A percentile compares a stretch with the other conserved stretches of the same genome.
Evolutionary conservation across 2,113 vertebrate species (phyloP).

Genomic region (Chlamydotis undulata): DNA sequence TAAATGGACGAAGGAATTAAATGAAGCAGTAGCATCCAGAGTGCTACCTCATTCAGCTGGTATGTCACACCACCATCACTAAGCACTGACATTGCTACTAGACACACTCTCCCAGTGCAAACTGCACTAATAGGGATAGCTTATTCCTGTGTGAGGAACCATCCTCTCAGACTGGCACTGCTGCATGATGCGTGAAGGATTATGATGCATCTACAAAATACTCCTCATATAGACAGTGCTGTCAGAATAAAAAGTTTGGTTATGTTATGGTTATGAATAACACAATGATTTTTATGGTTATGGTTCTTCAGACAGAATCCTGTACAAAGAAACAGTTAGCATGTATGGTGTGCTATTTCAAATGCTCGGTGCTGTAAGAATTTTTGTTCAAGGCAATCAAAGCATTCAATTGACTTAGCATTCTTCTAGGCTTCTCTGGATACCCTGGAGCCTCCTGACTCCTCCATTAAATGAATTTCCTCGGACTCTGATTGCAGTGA

Average conservation of each 20-base stretch:
- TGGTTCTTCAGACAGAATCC: not conserved
- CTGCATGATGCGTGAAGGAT: not conserved
- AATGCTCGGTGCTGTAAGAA: not conserved
- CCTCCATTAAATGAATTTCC: conserved; percentile 8
- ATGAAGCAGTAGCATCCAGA: not conserved
- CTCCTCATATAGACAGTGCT: not conserved
- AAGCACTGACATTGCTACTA: not conserved
- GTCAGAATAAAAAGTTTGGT: not conserved
- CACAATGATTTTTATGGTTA: not conserved
- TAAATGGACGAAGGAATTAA: not conserved
- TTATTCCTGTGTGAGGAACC: not conserved
- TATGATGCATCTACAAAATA: not conserved
- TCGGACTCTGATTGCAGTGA: not conserved
- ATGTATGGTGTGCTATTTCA: not conserved
- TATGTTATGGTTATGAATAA: not conserved
- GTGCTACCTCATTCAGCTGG: not conserved
- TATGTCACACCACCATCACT: not conserved
- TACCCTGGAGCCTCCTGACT: not conserved
- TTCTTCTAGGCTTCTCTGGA: not conserved
- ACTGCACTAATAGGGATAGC: not conserved
- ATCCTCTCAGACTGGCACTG: not conserved
- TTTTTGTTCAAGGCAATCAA: not conserved
- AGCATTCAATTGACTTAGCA: not conserved
- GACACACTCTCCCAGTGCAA: not conserved
- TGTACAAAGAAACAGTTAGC: not conserved